Evolutionary conservation across 2,888 invertebrate species (phyloP), one percentile per base, ranked within the genome.

Genomic region (Drosophila cyrtoloma): DNA sequence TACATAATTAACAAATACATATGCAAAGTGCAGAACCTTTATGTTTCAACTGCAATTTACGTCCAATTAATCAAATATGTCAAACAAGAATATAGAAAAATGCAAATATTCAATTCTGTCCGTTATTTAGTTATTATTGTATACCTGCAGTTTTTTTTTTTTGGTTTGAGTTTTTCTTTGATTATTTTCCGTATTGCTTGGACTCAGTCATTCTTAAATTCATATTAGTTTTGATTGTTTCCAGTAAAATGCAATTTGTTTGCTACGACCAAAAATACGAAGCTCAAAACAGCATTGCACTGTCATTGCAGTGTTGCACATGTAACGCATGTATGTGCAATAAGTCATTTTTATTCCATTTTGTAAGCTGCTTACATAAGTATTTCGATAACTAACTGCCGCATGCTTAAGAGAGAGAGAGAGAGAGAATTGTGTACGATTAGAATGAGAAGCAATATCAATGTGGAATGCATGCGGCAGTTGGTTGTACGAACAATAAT

Each of bases 161-260:
- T 71, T 67, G 66, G 33, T 32, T 58, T 50, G n/a, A 26, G 22
- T 60, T 35, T 26, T 12, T 32, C 19, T 52, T 50, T 32, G 19
- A n/a, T 16, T 58, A 16, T 53, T 42, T 37, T 53, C 26, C n/a
- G 26, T 55, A 19, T 44, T 58, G 64, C 65, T 72, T 76, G 64
- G 62, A 65, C 69, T 59, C 73, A 73, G 73, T 42, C 80, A 70
- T 37, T 82, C 47, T 79, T 87, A 75, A 79, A 71, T 70, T 56
- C 10, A 10, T 10, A 42, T 35, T 30, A 66, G 12, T 58, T 59
- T 57, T 14, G 2, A 30, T 50, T 32, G 6, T 57, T 50, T 44
- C 19, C 22, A 39, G n/a, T 55, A 28, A 63, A 55, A 35, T 44
- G 26, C 22, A 28, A 53, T 56, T 53, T 55, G 28, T 57, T 55